These are phyloP conservation scores for Pseudopipra pipra DNA, from an alignment of 2,113 vertebrate species.

Conservation along the genomic window DNA sequence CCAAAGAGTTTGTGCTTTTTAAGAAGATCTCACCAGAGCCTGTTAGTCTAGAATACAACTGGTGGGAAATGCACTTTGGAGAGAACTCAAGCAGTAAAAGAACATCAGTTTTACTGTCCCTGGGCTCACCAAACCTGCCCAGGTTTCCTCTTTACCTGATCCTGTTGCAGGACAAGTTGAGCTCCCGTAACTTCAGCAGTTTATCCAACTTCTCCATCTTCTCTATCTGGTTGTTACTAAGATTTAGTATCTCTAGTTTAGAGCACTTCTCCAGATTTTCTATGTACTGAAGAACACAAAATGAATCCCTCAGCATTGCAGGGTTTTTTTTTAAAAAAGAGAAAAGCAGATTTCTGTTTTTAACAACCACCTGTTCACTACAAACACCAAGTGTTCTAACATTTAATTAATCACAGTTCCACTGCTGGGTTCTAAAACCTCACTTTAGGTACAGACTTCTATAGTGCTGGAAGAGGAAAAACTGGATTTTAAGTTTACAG, in stretches of 20 bases:
- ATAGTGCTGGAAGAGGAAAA: neutral
- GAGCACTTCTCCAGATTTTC: conserved; percentile 87
- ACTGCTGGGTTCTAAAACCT: neutral
- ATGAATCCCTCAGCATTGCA: neutral
- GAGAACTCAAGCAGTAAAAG: neutral
- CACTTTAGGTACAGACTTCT: neutral
- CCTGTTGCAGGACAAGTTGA: conserved; percentile 83
- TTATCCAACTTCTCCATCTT: conserved; percentile 86
- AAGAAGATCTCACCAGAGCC: neutral
- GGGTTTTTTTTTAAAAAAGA: neutral
- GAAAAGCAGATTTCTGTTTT: neutral
- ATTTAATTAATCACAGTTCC: neutral
- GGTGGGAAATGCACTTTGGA: neutral
- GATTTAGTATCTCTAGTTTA: conserved; percentile 79
- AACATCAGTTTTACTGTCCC: neutral
- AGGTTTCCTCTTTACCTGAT: conserved; percentile 73
- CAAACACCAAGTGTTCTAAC: neutral
- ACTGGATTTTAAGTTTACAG: neutral
- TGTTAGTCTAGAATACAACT: neutral
- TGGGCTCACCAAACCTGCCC: neutral
- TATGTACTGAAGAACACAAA: conserved; percentile 77
- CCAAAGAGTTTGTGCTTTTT: neutral
- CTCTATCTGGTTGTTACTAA: conserved; percentile 83
- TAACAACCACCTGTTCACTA: neutral
- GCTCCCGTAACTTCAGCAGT: conserved; percentile 77